Base-by-base conservation (phyloP, 37 sponge, comb jelly and placozoan genomes). In the Lycopodina hypogea region DNA sequence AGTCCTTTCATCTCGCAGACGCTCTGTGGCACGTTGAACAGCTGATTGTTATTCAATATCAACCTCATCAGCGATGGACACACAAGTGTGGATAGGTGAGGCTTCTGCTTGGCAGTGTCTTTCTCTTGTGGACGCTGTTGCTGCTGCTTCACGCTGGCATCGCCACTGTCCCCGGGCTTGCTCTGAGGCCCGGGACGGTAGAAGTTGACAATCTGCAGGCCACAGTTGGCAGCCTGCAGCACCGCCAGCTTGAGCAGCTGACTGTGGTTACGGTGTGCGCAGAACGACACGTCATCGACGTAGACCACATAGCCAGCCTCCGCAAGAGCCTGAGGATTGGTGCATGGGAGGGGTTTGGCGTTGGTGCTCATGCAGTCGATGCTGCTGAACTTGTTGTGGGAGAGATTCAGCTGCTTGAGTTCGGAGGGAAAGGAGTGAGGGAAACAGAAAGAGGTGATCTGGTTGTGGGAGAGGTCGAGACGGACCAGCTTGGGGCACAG, bases 401-500 rank as follows among this genome's bases (percentile, higher is more conserved):
- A 83, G 9, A 94, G 65, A 38, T 79, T 85, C 41, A 94, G 76
- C 0, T 88, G 71, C 58, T 75, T 70, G 30, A 94, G 83, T 3
- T 32, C 52, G 32, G 80, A 1, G 2, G 94, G 94, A 56, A 94
- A 78, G 6, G 63, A 68, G 0, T 26, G 51, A 8, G 94, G 94
- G 41, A 94, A 33, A 26, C 69, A 51, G 0, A 94, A 71, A 3
- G 63, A 56, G 7, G 75, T 41, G 57, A 94, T 79, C 29, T 74
- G 23, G 72, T 94, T 94, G 68, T 80, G 57, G 7, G 85, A 81
- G 38, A 94, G 76, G 68, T 90, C 83, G 12, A 94, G 72, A 3
- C 88, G 82, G 1, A 69, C 42, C 4, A 94, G 77, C 42, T 90
- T 90, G 11, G 94, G 94, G 35, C 88, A 87, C 26, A 94, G 83